Base-by-base conservation (phyloP, 2,888 invertebrate genomes). In the Pasiphila rectangulata region DNA sequence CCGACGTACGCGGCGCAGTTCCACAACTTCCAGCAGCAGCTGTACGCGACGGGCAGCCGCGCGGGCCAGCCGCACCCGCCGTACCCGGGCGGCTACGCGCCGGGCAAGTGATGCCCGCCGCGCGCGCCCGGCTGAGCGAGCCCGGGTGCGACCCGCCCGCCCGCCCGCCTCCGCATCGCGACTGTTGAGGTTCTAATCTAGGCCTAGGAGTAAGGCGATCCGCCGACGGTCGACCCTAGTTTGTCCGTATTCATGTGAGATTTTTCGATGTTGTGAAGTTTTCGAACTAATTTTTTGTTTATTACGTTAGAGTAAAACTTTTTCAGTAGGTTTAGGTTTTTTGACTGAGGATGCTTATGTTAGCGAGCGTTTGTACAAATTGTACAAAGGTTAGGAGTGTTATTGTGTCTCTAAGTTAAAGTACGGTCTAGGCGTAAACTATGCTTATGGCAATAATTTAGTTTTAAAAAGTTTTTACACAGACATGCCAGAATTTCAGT, bases 1-100 rank as follows among this genome's bases (percentile, higher is more conserved):
- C 95, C 97, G 7, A 96, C 95, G 77, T 97, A 97, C 88, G 97
- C 96, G 70, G 96, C 96, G 81, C 97, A 97, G 90, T 97, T 95
- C 89, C 97, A 97, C 84, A 96, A 97, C 86, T 97, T 97, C 90
- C 97, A 97, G 76, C 97, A 97, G 79, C 97, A 97, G 82, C 86
- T 97, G 61, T 97, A 97, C 83, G 97, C 97, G 53, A 97, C 97
- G 36, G 88, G 89, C 25, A 80, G 75, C 54, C 72, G 89, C 42
- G 84, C 79, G 12, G 82, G 77, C 30, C 82, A 79, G 62, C 88
- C 88, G 55, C 89, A 85, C 68, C 77, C 72, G 55, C 75, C 73
- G 43, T 87, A 88, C 73, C 85, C 87, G 2, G 32, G 21, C 47
- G 83, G 85, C 51, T 86, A 87, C 76, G 82, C 80, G 69, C 86